A percentile compares a stretch with the other conserved stretches of the same genome.
Conservation (phyloP, 1,140 invertebrate species). For the Drosophila arawakana region DNA sequence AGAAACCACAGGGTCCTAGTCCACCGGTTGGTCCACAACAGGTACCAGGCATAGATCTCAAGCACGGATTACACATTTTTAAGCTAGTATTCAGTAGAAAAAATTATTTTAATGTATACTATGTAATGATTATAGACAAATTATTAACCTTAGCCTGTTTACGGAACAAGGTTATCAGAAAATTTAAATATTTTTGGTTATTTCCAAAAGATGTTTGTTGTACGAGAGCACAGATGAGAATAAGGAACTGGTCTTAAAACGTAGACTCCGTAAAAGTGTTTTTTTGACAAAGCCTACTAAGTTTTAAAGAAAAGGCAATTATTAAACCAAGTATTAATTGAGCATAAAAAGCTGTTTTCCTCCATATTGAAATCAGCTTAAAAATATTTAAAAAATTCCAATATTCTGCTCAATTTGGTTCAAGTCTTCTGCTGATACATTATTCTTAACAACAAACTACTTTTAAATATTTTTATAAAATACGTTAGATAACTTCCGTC, state of each 20-base stretch:
- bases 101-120: not conserved
- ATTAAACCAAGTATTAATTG: too few species aligned
- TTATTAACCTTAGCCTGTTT: slow-evolving; percentile 65
- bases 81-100: not conserved
- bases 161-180: slow-evolving; percentile 60
- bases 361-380: too few species aligned
- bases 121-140: not conserved
- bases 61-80: slow-evolving; percentile 66
- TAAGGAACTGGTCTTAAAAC: slow-evolving; percentile 3
- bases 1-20: slow-evolving; percentile 63
- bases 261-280: not conserved
- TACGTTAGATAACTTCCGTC: too few species aligned
- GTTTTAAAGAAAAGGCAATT: not conserved
- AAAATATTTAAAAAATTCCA: too few species aligned
- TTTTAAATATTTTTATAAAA: not conserved
- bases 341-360: too few species aligned
- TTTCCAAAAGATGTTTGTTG: slow-evolving; percentile 44
- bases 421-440: too few species aligned
- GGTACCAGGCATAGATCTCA: slow-evolving; percentile 67
- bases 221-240: slow-evolving; percentile 41
- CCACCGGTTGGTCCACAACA: slow-evolving; percentile 71
- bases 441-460: too few species aligned
- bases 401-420: too few species aligned
- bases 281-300: not conserved
- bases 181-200: slow-evolving; percentile 23